A percentile compares a stretch with the other conserved stretches of the same genome.
Evolutionary conservation across 1,140 invertebrate species (phyloP).

Genomic region (Wiebesia pumilae): DNA sequence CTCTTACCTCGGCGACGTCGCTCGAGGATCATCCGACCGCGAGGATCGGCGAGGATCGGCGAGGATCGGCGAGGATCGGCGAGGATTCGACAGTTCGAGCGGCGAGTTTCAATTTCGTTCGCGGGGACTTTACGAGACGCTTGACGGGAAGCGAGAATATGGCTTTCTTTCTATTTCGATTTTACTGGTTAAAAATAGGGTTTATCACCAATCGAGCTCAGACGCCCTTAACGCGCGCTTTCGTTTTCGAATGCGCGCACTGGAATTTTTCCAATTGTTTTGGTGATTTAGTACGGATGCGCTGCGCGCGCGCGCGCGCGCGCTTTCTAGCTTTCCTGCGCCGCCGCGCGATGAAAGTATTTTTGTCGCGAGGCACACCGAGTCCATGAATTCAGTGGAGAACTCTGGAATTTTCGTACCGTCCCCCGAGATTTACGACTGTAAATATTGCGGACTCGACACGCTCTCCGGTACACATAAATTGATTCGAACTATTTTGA

Average conservation of each 20-base stretch:
- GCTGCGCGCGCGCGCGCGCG: not conserved
- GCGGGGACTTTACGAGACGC: not conserved
- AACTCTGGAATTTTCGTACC: not conserved
- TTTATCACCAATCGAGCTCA: slow-evolving; percentile 2
- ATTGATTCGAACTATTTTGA: not conserved
- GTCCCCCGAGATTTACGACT: slow-evolving; percentile 5
- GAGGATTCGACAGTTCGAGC: too few species aligned
- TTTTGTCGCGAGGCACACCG: not conserved
- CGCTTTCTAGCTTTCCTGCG: slow-evolving; percentile 4
- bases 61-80: too few species aligned
- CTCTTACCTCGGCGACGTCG: not conserved
- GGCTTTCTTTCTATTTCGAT: not conserved
- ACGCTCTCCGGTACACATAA: not conserved
- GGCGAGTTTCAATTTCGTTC: slow-evolving; percentile 16
- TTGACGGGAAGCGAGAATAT: not conserved
- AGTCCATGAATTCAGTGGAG: not conserved
- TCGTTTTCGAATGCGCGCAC: not conserved
- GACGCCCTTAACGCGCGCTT: not conserved
- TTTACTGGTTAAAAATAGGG: slow-evolving; percentile 8
- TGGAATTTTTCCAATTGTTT: slow-evolving; percentile 35
- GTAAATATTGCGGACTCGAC: slow-evolving; percentile 10
- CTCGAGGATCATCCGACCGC: not conserved
- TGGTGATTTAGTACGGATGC: not conserved
- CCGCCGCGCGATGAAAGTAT: not conserved
- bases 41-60: too few species aligned